Conservation (phyloP, 2,113 vertebrate genomes). For the Seriola aureovittata region DNA sequence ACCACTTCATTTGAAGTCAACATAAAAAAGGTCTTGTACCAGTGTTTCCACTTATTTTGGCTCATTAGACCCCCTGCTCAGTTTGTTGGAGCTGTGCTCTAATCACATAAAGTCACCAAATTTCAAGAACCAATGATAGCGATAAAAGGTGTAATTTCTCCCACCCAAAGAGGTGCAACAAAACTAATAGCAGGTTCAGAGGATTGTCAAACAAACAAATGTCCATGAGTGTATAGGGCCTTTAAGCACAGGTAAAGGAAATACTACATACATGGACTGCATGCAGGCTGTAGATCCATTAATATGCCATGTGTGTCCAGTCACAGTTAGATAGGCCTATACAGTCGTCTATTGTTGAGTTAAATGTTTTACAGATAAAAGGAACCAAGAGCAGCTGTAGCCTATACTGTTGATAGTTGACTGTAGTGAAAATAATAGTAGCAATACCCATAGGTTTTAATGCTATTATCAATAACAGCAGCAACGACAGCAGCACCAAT, state of each 20-base stretch:
- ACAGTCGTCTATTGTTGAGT: background rate
- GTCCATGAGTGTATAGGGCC: background rate
- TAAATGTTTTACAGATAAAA: background rate
- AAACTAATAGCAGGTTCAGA: background rate
- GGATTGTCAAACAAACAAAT: background rate
- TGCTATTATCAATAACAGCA: too few relatives aligned
- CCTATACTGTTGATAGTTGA: too few relatives aligned
- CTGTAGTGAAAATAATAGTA: too few relatives aligned
- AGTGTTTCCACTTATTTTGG: background rate
- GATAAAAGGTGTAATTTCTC: background rate
- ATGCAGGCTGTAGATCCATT: too few relatives aligned
- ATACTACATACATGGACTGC: background rate
- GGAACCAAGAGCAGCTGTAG: too few relatives aligned
- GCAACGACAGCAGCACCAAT: too few relatives aligned
- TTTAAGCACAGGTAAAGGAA: background rate
- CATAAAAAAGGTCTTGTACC: too few relatives aligned
- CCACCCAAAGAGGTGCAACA: background rate
- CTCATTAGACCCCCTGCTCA: background rate
- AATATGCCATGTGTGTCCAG: background rate
- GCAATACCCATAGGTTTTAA: too few relatives aligned
- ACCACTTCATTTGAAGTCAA: background rate
- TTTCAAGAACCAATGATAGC: background rate
- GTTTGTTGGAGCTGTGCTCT: background rate
- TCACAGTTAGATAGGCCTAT: background rate
- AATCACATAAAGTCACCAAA: background rate